Percentiles rank a stretch among this genome's conserved stretches.
These are phyloP conservation scores for Oligia strigilis DNA, from an alignment of 2,888 invertebrate genomes.

Conservation along the genomic window DNA sequence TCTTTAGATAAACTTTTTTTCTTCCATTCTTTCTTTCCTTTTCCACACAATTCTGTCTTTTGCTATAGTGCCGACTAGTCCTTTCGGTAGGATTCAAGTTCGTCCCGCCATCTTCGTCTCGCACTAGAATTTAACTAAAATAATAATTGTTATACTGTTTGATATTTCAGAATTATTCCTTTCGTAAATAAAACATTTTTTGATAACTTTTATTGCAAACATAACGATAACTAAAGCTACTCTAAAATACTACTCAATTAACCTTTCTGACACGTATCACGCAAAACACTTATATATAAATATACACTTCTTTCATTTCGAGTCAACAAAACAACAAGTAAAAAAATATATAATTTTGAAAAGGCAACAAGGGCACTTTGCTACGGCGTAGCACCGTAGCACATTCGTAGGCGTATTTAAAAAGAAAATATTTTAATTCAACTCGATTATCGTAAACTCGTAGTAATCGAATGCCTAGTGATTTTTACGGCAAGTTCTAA, in stretches of 20 bases:
- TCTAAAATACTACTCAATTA: conserved; percentile 7
- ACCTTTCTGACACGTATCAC: conserved; percentile 19
- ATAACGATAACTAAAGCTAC: neutral
- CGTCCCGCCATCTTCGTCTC: too few species aligned
- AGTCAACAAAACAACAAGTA: neutral
- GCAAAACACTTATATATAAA: conserved; percentile 20
- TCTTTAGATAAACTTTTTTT: too few species aligned
- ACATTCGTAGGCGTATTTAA: neutral
- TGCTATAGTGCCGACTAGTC: too few species aligned
- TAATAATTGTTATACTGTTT: neutral
- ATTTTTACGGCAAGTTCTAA: conserved; percentile 67
- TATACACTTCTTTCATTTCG: neutral
- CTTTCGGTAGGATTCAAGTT: too few species aligned
- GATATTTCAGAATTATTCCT: neutral
- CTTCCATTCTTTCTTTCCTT: too few species aligned
- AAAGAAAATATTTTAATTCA: conserved; percentile 4
- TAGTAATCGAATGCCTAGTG: conserved; percentile 53
- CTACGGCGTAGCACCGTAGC: conserved; percentile 15
- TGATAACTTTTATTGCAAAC: conserved; percentile 16
- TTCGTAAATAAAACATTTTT: neutral
- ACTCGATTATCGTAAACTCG: conserved; percentile 42
- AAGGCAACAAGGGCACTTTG: neutral
- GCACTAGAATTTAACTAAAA: neutral
- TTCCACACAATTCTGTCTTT: too few species aligned
- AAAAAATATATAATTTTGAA: neutral